Evolutionary conservation across 2,113 vertebrate genomes (phyloP).

Genomic region (Oceanites oceanicus): DNA sequence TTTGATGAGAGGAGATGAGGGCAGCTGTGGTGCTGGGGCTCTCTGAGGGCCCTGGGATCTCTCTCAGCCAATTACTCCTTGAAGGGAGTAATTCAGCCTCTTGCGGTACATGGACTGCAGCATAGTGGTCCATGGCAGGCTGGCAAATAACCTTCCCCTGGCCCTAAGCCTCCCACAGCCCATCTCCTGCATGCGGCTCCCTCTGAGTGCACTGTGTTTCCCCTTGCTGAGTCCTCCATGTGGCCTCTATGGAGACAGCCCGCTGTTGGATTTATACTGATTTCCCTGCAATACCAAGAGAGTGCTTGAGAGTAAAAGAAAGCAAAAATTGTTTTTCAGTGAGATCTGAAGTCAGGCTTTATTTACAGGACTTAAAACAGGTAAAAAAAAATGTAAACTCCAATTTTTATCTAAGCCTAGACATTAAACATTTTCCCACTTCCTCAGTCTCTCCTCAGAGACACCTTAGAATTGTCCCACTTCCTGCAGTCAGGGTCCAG

Average conservation of each 20-base stretch:
- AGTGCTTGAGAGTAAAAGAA: neutral
- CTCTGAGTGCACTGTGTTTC: neutral
- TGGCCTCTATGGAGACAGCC: neutral
- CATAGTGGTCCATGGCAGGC: neutral
- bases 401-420: neutral
- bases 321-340: neutral
- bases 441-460: neutral
- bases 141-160: neutral
- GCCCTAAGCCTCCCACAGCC: neutral
- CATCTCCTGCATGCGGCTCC: neutral
- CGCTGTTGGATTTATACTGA: neutral
- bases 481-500: neutral
- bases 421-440: neutral
- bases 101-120: accelerated
- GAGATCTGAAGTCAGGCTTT: neutral
- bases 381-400: neutral
- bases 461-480: neutral
- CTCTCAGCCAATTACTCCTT: neutral
- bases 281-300: neutral
- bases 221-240: neutral
- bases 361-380: neutral
- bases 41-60: neutral
- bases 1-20: neutral
- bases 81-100: neutral
- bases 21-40: accelerated